A percentile compares a stretch with the other conserved stretches of the same genome.
phyloP scores from a whole-genome alignment of 2,888 invertebrate genomes.

The Subacronicta megacephala region DNA sequence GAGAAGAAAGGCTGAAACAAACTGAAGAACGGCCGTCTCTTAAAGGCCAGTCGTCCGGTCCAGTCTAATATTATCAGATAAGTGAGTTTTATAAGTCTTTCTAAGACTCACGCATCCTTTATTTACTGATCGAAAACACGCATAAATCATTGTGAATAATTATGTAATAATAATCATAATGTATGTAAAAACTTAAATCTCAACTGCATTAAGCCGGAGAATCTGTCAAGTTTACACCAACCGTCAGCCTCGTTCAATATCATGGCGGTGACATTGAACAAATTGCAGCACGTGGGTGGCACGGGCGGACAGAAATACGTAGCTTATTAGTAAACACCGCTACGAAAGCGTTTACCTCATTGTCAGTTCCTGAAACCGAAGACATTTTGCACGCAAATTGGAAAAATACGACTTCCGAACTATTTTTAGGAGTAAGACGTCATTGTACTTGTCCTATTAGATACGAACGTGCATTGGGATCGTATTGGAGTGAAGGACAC shows the following conservation, averaged over 20 bases:
- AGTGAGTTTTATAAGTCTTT: too few species aligned
- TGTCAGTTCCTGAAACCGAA: conserved; percentile 65
- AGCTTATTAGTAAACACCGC: conserved; percentile 60
- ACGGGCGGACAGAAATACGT: conserved; percentile 56
- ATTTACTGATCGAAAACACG: too few species aligned
- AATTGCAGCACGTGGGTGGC: conserved; percentile 59
- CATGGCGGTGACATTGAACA: conserved; percentile 63
- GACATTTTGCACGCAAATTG: conserved; percentile 57
- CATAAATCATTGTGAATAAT: too few species aligned
- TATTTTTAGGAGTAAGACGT: conserved; percentile 63
- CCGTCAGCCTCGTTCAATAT: conserved; percentile 56
- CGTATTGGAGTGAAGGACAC: too few species aligned
- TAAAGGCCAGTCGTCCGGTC: too few species aligned
- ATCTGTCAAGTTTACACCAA: conserved; percentile 25
- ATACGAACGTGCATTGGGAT: background rate
- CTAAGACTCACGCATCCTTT: too few species aligned
- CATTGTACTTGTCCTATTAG: conserved; percentile 7
- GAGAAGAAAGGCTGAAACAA: too few species aligned
- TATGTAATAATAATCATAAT: too few species aligned
- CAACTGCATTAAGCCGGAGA: conserved; percentile 8
- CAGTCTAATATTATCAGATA: too few species aligned
- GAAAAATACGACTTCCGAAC: conserved; percentile 57
- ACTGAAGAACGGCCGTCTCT: too few species aligned
- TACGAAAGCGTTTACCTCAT: conserved; percentile 67
- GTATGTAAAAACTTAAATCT: too few species aligned